Base-by-base conservation (phyloP, 2,888 invertebrate species). In the Bombylius discolor region DNA sequence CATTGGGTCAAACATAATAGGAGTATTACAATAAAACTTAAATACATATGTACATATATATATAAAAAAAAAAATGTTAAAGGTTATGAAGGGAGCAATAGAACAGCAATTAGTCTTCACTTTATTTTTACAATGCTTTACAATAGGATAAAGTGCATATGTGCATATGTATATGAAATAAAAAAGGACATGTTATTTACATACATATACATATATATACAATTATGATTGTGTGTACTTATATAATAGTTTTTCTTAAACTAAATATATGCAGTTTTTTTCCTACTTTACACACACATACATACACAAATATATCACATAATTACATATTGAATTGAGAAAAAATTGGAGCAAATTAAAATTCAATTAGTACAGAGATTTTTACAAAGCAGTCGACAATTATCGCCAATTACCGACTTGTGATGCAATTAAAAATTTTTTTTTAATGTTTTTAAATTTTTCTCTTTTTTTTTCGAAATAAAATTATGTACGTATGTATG, bases 301-400 rank as follows among this genome's bases (percentile, higher is more conserved):
- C 23, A 23, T 3, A 23, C 23, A 23, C 23, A 23, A 23, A 23
- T 23, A 23, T 23, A 23, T 23, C n/a, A 23, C 23, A 23, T 23
- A 23, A 23, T 23, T 23, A 23, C 23, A 23, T 23, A 23, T 23
- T 23, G 8, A 36, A 36, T 36, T 14, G 36, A 45, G 23, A 36
- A 52, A 52, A 52, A 52, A 52, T 52, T 52, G 47, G 52, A 23
- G 47, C 46, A 52, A 52, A 47, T 52, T 52, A 52, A 52, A 52
- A 47, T 52, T 52, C 52, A 52, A 52, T 52, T 52, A 52, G 47
- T 23, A 23, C 47, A 39, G 39, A 52, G 47, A 47, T 52, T 31
- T 47, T 47, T 52, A 36, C 34, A 33, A 46, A 45, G 52, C 34
- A 46, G 33, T 46, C 46, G 47, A 34, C 46, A 52, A 52, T 52